phyloP scores from a whole-genome alignment of 2,113 vertebrate genomes.

The Hippocampus abdominalis region DNA sequence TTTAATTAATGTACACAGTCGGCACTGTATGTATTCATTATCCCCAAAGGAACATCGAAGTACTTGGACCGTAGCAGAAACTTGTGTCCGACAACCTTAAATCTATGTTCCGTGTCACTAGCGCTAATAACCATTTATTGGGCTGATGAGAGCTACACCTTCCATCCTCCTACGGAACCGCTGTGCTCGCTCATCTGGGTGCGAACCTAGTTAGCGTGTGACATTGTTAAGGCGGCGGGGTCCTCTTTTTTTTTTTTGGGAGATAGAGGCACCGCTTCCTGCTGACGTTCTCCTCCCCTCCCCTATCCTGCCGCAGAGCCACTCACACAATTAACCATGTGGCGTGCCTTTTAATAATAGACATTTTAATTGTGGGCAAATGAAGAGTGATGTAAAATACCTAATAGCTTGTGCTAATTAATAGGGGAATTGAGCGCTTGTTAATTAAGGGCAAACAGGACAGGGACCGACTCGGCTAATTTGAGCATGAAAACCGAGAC shows the following conservation, averaged over 20 bases:
- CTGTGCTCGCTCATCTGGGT: slow-evolving; percentile 27
- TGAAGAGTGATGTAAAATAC: slow-evolving; percentile 88
- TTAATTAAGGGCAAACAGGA: slow-evolving; percentile 95
- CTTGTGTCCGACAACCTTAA: slow-evolving; percentile 1
- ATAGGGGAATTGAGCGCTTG: slow-evolving; percentile 83
- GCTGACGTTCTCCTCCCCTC: slow-evolving; percentile 17
- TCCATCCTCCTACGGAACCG: slow-evolving; percentile 14
- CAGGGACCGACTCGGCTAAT: slow-evolving; percentile 80
- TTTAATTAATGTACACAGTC: slow-evolving; percentile 3
- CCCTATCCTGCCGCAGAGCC: slow-evolving; percentile 60
- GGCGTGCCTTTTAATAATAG: slow-evolving; percentile 83
- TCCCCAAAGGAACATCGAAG: background rate
- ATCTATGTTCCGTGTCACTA: background rate
- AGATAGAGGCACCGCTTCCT: slow-evolving; percentile 39
- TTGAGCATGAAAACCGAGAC: slow-evolving; percentile 84
- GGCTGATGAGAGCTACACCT: slow-evolving; percentile 6
- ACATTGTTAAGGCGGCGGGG: slow-evolving; percentile 16
- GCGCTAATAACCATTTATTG: slow-evolving; percentile 1
- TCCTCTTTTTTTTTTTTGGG: slow-evolving; percentile 12
- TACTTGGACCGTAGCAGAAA: background rate
- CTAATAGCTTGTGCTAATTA: slow-evolving; percentile 88
- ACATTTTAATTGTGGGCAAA: slow-evolving; percentile 86
- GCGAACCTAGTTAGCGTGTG: slow-evolving; percentile 14
- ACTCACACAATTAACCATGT: slow-evolving; percentile 80
- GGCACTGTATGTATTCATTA: background rate